Base-by-base conservation (phyloP, 1,140 invertebrate genomes). In the Nasonia vitripennis region DNA sequence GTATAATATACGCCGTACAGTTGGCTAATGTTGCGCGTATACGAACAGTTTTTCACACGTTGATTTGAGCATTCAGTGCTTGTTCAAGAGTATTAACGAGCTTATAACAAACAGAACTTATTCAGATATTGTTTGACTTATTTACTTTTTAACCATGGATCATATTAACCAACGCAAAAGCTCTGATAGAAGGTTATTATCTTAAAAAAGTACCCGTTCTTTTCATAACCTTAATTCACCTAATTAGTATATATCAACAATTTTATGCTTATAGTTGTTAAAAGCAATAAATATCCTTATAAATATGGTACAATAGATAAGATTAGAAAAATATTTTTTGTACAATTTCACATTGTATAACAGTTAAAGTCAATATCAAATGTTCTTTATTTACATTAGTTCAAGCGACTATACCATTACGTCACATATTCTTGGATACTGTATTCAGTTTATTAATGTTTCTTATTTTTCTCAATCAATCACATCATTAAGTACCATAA, bases 121-220 rank as follows among this genome's bases (percentile, higher is more conserved):
- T 31, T 27, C 2, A 34, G 27, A 34, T 27, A 31, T 5, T 10
- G 10, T 71, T 27, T 31, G 14, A 12, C 10, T 71, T 71, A 6
- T 34, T 71, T 17, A 71, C n/a, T 0, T 81, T 51, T 31, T 11
- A 75, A 78, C 1, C 55, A 84, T 79, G 77, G 77, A 79, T 17
- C 77, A 79, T 7, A 62, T 84, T 7, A 51, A 79, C 55, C 75
- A 84, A 48, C 37, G 5, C 14, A 90, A 89, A 67, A 84, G 45
- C 84, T 88, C 86, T 1, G 87, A 90, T 5, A 89, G 87, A 77
- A 89, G 88, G 90, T 91, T 11, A 79, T 55, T 77, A 17, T 84
- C 34, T 12, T 77, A 7, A 17, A 71, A 37, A 27, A 70, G 45
- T 37, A 1, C 20, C n/a, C 17, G n/a, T 31, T 20, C 3, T 73